Percentiles rank a stretch among this genome's conserved stretches.
phyloP scores from a whole-genome alignment of 2,113 vertebrate species.

The Mesoclemmys tuberculata region DNA sequence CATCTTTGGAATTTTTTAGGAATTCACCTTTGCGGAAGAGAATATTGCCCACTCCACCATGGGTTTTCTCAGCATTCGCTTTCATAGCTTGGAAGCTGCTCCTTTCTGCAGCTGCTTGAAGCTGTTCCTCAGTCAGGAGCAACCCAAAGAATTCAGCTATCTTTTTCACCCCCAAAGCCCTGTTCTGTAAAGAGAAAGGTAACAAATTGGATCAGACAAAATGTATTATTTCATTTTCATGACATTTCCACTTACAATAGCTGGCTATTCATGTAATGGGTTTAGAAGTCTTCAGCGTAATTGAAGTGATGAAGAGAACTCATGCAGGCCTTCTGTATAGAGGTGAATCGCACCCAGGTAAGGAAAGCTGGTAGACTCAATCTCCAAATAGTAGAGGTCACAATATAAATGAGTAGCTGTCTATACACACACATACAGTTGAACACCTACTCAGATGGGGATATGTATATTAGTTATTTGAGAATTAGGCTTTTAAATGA shows the following conservation, averaged over 20 bases:
- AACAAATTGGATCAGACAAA: not conserved
- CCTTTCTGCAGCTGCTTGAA: conserved; percentile 32
- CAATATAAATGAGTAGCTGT: not conserved
- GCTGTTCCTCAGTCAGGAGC: conserved; percentile 48
- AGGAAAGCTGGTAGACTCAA: not conserved
- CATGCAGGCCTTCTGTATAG: not conserved
- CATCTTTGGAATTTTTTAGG: not conserved
- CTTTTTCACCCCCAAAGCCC: not conserved
- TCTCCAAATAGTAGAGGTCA: not conserved
- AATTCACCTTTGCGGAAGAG: conserved; percentile 71
- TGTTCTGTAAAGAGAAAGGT: conserved; percentile 38
- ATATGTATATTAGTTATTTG: rapidly evolving
- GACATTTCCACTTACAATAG: not conserved
- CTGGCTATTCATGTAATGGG: not conserved
- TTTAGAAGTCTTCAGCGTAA: not conserved
- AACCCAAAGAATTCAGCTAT: conserved; percentile 61
- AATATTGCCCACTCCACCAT: not conserved
- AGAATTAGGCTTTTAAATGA: not conserved
- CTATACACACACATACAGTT: not conserved
- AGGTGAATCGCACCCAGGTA: not conserved
- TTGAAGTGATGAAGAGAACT: rapidly evolving
- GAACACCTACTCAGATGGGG: not conserved
- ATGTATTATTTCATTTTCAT: rapidly evolving
- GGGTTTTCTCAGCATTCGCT: conserved; percentile 46
- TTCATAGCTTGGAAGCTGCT: conserved; percentile 73